Conservation (phyloP, 2,797 vertebrate genomes). For the Diplodus sargus region DNA sequence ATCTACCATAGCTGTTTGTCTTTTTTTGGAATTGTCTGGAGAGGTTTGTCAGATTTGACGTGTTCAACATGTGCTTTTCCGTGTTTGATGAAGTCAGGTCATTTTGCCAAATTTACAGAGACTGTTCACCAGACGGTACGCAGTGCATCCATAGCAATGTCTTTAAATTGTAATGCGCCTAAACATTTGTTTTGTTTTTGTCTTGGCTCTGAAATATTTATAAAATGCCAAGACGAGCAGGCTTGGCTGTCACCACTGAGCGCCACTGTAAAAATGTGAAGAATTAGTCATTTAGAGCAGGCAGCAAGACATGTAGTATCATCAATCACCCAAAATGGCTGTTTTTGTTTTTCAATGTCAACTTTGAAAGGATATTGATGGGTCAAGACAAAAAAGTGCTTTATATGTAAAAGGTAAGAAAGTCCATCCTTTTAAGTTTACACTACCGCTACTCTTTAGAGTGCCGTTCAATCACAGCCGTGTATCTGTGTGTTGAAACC, state of each 20-base stretch:
- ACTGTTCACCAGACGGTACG: no score
- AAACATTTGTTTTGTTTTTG: slow-evolving; percentile 44
- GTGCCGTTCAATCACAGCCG: background rate
- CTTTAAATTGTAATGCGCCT: slow-evolving; percentile 41
- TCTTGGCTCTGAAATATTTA: slow-evolving; percentile 41
- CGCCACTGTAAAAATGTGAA: slow-evolving; percentile 23
- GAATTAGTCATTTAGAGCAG: slow-evolving; percentile 48
- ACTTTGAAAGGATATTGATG: slow-evolving; percentile 24
- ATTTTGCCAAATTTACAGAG: no score
- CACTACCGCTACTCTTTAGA: background rate
- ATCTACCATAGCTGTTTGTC: no score
- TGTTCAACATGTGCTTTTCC: no score
- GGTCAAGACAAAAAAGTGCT: slow-evolving; percentile 6
- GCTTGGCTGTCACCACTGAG: slow-evolving; percentile 40
- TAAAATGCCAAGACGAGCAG: slow-evolving; percentile 36
- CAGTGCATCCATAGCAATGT: background rate
- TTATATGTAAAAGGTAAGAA: slow-evolving; percentile 11
- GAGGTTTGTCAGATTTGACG: no score
- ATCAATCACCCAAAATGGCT: slow-evolving; percentile 15
- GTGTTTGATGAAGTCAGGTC: no score
- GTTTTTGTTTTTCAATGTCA: slow-evolving; percentile 22
- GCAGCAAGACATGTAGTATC: slow-evolving; percentile 7
- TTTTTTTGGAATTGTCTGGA: no score
- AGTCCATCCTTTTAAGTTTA: background rate
- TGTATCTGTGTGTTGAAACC: slow-evolving; percentile 5